Evolutionary conservation across 2,797 vertebrate genomes (phyloP).

Genomic region (Tachyglossus aculeatus): DNA sequence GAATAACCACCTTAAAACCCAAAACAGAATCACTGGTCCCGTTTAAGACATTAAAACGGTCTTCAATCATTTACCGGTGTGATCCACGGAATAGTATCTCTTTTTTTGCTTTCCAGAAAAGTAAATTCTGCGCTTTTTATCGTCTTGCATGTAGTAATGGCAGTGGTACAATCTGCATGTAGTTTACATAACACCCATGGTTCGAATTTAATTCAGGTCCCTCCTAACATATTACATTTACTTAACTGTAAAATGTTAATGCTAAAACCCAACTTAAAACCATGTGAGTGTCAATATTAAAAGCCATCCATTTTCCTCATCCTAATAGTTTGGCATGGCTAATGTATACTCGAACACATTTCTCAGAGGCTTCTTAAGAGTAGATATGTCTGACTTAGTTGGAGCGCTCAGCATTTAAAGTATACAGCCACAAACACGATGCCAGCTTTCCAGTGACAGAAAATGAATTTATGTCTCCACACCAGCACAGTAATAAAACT

Average conservation of each 20-base stretch:
- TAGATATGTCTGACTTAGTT: conserved; percentile 30
- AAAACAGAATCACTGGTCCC: conserved; percentile 6
- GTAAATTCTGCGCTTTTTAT: background rate
- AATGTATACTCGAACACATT: conserved; percentile 41
- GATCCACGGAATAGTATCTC: conserved; percentile 2
- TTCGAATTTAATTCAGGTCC: conserved; percentile 46
- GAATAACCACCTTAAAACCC: conserved; percentile 26
- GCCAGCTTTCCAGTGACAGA: conserved; percentile 55
- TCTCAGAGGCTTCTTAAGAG: conserved; percentile 31
- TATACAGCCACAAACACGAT: conserved; percentile 48
- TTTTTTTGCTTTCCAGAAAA: background rate
- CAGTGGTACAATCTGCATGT: conserved; percentile 27
- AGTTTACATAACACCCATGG: conserved; percentile 60
- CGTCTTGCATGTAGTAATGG: conserved; percentile 21
- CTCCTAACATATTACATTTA: conserved; percentile 23
- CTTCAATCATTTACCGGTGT: background rate
- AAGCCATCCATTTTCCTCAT: conserved; percentile 30
- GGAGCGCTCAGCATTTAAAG: conserved; percentile 46
- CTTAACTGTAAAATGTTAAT: background rate
- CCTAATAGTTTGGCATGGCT: conserved; percentile 19
- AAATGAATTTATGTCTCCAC: conserved; percentile 60
- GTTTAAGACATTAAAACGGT: conserved; percentile 7
- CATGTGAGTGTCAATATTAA: conserved; percentile 7
- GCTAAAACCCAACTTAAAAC: conserved; percentile 35
- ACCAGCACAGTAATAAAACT: conserved; percentile 60